Conservation (phyloP, 2,113 vertebrate genomes). For the Spea multiplicata region DNA sequence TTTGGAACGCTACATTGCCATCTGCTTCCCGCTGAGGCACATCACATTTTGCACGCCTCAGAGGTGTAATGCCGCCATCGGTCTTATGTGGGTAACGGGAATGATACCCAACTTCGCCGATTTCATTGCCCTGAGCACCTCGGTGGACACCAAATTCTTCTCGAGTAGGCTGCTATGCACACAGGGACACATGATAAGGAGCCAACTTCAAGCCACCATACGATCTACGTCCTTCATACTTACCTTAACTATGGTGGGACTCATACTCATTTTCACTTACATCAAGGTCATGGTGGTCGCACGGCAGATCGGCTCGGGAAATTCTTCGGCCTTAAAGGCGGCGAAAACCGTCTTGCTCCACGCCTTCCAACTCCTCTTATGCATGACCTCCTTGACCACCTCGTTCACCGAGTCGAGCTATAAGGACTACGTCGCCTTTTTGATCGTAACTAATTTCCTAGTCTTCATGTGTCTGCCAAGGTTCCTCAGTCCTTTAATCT, state of each 20-base stretch:
- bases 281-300: conserved; percentile 23
- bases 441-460: not conserved
- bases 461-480: conserved; percentile 24
- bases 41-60: conserved; percentile 7
- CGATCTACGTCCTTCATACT: not conserved
- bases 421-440: not conserved
- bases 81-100: conserved; percentile 4
- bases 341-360: conserved; percentile 13
- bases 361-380: conserved; percentile 8
- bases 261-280: conserved; percentile 7
- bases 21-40: conserved; percentile 23
- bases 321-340: conserved; percentile 6
- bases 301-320: not conserved
- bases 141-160: not conserved
- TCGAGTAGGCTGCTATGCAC: not conserved
- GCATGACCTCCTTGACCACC: not conserved
- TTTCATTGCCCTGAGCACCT: not conserved
- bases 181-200: not conserved
- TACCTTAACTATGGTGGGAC: conserved; percentile 3
- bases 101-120: not conserved
- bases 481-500: conserved; percentile 30
- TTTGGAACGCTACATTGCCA: conserved; percentile 28
- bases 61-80: not conserved
- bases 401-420: not conserved
- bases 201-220: not conserved